These are phyloP conservation scores for Bucorvus abyssinicus DNA, from an alignment of 2,797 vertebrate genomes.

Conservation along the genomic window DNA sequence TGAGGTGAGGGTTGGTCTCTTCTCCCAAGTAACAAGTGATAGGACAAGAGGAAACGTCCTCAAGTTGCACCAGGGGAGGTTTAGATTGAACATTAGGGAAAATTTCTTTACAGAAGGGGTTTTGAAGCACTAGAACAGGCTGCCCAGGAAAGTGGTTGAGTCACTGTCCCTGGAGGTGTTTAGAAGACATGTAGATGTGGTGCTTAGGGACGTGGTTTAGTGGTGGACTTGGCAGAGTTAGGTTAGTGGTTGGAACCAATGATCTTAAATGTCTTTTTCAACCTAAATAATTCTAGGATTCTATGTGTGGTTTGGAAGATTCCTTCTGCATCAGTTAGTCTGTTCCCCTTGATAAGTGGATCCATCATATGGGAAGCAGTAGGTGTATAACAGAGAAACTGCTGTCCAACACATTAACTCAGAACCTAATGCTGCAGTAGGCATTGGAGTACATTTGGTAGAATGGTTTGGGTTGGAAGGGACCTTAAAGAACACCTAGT, in stretches of 20 bases:
- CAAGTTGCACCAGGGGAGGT: not conserved
- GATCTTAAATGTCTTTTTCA: not conserved
- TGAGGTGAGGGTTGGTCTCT: not conserved
- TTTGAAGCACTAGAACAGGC: not conserved
- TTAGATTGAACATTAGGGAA: not conserved
- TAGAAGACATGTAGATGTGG: not conserved
- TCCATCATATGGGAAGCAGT: not conserved
- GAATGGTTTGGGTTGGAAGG: not conserved
- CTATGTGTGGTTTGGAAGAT: not conserved
- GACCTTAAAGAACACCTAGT: not conserved
- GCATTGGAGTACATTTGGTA: not conserved
- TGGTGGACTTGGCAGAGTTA: not conserved
- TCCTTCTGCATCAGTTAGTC: not conserved
- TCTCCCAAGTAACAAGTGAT: not conserved
- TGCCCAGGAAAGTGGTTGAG: not conserved
- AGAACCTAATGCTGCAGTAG: not conserved
- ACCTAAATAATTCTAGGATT: not conserved
- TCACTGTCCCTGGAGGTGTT: not conserved
- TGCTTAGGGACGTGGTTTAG: not conserved
- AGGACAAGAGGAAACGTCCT: not conserved
- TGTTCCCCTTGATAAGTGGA: not conserved
- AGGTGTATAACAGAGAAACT: not conserved
- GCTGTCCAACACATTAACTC: not conserved
- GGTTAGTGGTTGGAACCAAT: not conserved
- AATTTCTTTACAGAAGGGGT: not conserved